Percentiles rank a stretch among this genome's conserved stretches.
Conservation (phyloP, 2,888 invertebrate genomes). For the Piscicola geometra region DNA sequence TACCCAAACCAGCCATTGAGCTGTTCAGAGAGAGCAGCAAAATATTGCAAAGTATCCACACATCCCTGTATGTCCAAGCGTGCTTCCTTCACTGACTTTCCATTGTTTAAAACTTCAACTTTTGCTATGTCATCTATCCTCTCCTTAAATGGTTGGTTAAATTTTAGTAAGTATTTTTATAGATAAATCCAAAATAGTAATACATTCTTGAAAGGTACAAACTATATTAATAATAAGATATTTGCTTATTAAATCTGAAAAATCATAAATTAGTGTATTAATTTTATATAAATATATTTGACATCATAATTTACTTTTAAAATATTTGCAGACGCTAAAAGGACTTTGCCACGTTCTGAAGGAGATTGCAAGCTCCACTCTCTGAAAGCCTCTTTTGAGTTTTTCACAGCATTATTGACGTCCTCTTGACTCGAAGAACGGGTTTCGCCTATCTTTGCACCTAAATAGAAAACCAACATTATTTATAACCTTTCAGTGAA, state of each 20-base stretch:
- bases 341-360: conserved; percentile 56
- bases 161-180: neutral
- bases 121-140: conserved; percentile 50
- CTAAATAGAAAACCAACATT: too few relatives aligned
- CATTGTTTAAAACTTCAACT: conserved; percentile 57
- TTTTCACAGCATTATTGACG: conserved; percentile 55
- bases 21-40: conserved; percentile 57
- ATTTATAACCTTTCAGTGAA: too few relatives aligned
- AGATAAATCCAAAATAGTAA: neutral
- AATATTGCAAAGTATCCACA: conserved; percentile 60
- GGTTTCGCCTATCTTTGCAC: conserved; percentile 46
- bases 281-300: too few relatives aligned
- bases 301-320: conserved; percentile 52
- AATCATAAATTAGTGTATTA: too few relatives aligned
- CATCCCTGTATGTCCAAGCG: conserved; percentile 59
- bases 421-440: conserved; percentile 49
- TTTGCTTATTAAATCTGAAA: too few relatives aligned
- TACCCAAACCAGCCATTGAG: conserved; percentile 51
- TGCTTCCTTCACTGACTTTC: conserved; percentile 62
- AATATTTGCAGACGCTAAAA: conserved; percentile 54
- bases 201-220: neutral
- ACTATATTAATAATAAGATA: too few relatives aligned
- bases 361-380: conserved; percentile 56
- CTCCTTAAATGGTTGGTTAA: conserved; percentile 45
- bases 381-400: conserved; percentile 54